Base-by-base conservation (phyloP, 2,888 invertebrate genomes). In the Coecobrya sp. region DNA sequence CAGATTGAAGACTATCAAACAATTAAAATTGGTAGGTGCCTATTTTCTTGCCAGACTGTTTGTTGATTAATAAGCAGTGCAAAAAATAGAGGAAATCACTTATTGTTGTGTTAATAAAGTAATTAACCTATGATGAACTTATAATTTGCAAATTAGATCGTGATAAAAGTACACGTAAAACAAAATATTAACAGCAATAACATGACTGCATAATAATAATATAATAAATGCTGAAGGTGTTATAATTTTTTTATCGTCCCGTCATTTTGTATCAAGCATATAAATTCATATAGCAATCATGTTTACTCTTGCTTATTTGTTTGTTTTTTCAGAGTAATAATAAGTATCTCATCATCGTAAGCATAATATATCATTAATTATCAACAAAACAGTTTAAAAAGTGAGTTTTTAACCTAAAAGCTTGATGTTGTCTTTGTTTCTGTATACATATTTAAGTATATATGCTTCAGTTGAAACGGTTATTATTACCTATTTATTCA, bases 91-190 rank as follows among this genome's bases (percentile, higher is more conserved):
- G 76, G 87, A 76, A 87, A 76, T 62, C 42, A 76, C 79, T 87
- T 62, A 82, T 59, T 62, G 55, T 30, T 68, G 49, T 49, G 16
- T 16, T 55, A 79, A 79, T 52, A 79, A 79, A 79, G 19, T 27
- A 86, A 81, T 49, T 52, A 27, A 81, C 30, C 27, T 86, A 70
- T 87, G 87, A 68, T 81, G 88, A 68, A 88, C 79, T 65, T 88
- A 27, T 81, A 88, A 88, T 88, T 88, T 88, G 88, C 88, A 88
- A 88, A 88, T 88, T 88, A 81, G 88, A 88, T 88, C 88, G 65
- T 81, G 88, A 88, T 88, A 81, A 88, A n/a, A 59, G 22, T 45
- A 42, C 22, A 22, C 3, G 19, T 3, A 68, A 7, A 82, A 59
- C 36, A 19, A 85, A 55, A 52, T n/a, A 30, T 19, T 55, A 55